phyloP scores from a whole-genome alignment of 2,888 invertebrate species.

The Rhaphigaster nebulosa region DNA sequence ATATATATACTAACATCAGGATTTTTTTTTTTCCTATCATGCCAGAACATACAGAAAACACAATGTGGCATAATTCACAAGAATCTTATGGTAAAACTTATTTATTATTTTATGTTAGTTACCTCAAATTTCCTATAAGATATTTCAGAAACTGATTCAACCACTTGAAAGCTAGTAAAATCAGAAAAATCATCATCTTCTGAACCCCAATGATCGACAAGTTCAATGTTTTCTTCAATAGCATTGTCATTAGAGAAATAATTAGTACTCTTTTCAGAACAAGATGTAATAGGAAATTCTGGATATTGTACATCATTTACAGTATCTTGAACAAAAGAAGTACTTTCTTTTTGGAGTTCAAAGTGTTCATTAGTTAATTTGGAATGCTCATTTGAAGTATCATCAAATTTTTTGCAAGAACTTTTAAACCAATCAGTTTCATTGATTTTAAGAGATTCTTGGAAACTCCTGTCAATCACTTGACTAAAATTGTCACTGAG shows the following conservation, averaged over 20 bases:
- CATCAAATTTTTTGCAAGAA: background rate
- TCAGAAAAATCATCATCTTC: constrained; percentile 65
- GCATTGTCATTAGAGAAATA: background rate
- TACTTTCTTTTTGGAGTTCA: background rate
- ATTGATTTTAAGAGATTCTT: background rate
- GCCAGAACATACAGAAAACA: background rate
- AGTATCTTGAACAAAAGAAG: background rate
- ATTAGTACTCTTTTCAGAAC: background rate
- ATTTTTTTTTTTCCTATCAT: background rate
- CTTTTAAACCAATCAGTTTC: background rate
- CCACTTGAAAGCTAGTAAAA: constrained; percentile 64
- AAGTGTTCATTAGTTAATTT: background rate
- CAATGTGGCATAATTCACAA: background rate
- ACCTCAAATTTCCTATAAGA: background rate
- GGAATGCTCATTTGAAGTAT: constrained; percentile 16
- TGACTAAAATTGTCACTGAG: background rate
- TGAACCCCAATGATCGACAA: background rate
- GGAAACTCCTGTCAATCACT: background rate
- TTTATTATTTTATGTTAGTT: background rate
- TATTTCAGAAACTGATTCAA: constrained; percentile 5
- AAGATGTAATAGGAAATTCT: background rate
- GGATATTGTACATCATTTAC: background rate
- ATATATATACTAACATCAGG: background rate
- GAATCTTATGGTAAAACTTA: background rate
- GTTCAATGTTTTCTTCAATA: background rate